A percentile compares a stretch with the other conserved stretches of the same genome.
phyloP scores from a whole-genome alignment of 2,113 vertebrate species.

The Petrocephalus zakoni region DNA sequence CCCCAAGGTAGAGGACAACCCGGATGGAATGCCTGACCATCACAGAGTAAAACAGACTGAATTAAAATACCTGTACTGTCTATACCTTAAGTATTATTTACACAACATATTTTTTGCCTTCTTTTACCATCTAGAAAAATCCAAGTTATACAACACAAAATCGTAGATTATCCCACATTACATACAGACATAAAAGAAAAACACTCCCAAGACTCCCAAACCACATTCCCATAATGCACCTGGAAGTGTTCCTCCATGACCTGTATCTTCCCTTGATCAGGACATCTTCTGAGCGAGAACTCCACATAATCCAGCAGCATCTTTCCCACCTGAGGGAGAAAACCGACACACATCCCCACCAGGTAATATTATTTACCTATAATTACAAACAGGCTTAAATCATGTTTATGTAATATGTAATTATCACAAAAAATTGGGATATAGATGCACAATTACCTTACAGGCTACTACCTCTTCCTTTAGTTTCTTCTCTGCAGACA shows the following conservation, averaged over 20 bases:
- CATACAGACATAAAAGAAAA: not conserved
- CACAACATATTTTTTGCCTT: not conserved
- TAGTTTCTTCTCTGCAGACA: constrained; percentile 19
- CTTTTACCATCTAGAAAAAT: not conserved
- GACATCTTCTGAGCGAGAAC: constrained; percentile 19
- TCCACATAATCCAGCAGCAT: constrained; percentile 20
- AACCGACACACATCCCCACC: not conserved
- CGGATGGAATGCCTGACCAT: not conserved
- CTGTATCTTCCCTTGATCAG: constrained; percentile 25
- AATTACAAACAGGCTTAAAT: not conserved
- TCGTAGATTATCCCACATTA: not conserved
- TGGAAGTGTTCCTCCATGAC: constrained; percentile 25
- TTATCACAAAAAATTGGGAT: not conserved
- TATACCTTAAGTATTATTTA: not conserved
- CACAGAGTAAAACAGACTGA: not conserved
- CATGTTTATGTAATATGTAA: not conserved
- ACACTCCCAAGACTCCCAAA: not conserved
- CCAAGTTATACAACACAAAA: not conserved
- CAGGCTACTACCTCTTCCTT: constrained; percentile 21
- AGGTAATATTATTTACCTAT: not conserved
- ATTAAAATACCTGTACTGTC: not conserved
- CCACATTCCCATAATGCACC: constrained; percentile 13
- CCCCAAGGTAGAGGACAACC: not conserved
- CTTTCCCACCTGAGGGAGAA: constrained; percentile 17
- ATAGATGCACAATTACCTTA: constrained; percentile 18